Evolutionary conservation across 2,113 vertebrate species (phyloP), one percentile per base, ranked within the genome.

Genomic region (Emydura subglobosa): DNA sequence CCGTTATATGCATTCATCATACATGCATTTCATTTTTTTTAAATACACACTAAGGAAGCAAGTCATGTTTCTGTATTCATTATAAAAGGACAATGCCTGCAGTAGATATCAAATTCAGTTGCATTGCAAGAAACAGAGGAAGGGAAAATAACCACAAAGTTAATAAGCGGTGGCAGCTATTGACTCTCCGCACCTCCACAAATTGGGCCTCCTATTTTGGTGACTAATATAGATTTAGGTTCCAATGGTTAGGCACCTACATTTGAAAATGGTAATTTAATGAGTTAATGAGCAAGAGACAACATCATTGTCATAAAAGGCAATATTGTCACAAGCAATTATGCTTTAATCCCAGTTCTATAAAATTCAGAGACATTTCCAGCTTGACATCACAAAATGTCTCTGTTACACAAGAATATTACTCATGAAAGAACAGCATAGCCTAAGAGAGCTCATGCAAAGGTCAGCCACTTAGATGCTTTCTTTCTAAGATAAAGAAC

Each of bases 151-250:
- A 29, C 10, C 9, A 74, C 7, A 7, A 82, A 59, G 47, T 39
- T 68, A 94, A 3, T 2, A 65, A 10, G 0, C 3, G 0, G 13
- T 17, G 4, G 16, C n/a, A 81, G 17, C 3, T 47, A 6, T 10
- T 44, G 81, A 78, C 10, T 4, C 2, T 5, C 1, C 31, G 7
- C 68, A 10, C 42, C 85, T 79, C 61, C n/a, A 34, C 80, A 92
- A 53, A 19, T 0, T 1, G 10, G 5, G 3, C 17, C 51, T 90
- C 54, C 53, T 82, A 34, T 34, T 55, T 55, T 17, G 4, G 0
- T 9, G 61, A 17, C 21, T 22, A 34, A 88, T 9, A 80, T 84
- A 86, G 22, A 53, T 7, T 83, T 57, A 27, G 50, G 86, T 31
- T 54, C 27, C 54, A 44, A 51, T 2, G 3, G 49, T 82, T 11